A percentile compares a stretch with the other conserved stretches of the same genome.
Conservation (phyloP, 2,113 vertebrate species). For the Peucedramus taeniatus region DNA sequence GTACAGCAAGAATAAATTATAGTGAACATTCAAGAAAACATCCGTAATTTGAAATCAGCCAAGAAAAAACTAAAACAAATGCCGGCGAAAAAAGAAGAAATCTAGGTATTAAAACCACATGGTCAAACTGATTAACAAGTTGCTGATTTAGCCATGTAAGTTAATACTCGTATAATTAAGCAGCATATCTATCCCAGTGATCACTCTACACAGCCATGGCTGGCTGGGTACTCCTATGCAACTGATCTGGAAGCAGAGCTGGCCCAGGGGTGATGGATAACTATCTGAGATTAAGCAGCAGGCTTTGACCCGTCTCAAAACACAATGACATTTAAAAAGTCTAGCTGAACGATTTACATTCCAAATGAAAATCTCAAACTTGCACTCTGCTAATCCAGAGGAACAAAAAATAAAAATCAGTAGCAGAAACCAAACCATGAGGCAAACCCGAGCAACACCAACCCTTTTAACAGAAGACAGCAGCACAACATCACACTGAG, state of each 20-base stretch:
- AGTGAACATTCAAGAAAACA: not conserved
- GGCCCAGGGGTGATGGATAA: not conserved
- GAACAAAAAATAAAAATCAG: not conserved
- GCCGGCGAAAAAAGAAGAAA: not conserved
- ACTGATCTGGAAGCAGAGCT: not conserved
- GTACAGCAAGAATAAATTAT: not conserved
- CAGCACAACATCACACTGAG: not conserved
- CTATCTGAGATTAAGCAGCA: not conserved
- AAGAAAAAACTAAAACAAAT: not conserved
- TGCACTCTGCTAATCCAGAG: not conserved
- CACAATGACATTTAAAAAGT: not conserved
- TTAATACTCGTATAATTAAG: not conserved
- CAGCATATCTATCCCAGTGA: not conserved
- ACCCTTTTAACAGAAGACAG: not conserved
- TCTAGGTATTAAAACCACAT: not conserved
- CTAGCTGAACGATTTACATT: fast-evolving
- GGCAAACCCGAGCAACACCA: not conserved
- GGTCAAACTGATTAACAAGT: not conserved
- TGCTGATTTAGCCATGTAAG: not conserved
- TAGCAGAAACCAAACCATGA: not conserved
- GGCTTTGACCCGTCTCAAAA: not conserved
- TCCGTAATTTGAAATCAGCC: not conserved
- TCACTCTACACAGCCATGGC: not conserved
- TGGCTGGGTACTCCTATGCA: not conserved
- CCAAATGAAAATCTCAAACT: not conserved